Percentiles rank a stretch among this genome's conserved stretches.
These are phyloP conservation scores for Parotocinclus haroldoi DNA, from an alignment of 2,797 vertebrate species.

Conservation along the genomic window DNA sequence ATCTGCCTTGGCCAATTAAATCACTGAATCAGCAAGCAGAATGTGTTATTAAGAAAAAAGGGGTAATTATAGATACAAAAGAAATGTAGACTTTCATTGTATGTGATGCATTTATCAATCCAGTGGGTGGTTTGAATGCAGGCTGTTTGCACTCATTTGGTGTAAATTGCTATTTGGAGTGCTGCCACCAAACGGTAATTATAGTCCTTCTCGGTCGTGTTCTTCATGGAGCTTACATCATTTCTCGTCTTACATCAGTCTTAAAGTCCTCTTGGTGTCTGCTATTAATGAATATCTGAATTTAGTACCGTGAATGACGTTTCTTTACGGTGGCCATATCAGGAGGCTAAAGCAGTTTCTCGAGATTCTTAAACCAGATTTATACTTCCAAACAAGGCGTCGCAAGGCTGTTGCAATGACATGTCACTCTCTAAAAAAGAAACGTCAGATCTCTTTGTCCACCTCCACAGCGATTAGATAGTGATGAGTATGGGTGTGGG, in stretches of 20 bases:
- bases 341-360: too few relatives aligned
- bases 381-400: too few relatives aligned
- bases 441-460: too few relatives aligned
- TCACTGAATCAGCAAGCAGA: conserved; percentile 37
- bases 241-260: conserved; percentile 11
- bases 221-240: conserved; percentile 31
- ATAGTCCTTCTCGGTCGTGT: conserved; percentile 37
- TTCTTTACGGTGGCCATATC: too few relatives aligned
- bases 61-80: conserved; percentile 50
- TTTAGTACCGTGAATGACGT: neutral
- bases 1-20: conserved; percentile 52
- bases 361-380: too few relatives aligned
- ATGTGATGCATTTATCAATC: conserved; percentile 40
- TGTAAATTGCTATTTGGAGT: conserved; percentile 38
- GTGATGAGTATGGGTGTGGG: too few relatives aligned
- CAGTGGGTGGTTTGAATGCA: conserved; percentile 38
- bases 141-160: conserved; percentile 34
- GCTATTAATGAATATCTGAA: conserved; percentile 5
- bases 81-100: conserved; percentile 46
- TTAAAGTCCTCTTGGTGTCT: conserved; percentile 5
- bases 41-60: conserved; percentile 51
- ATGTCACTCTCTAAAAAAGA: too few relatives aligned
- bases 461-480: too few relatives aligned
- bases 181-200: conserved; percentile 36
- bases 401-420: too few relatives aligned